Evolutionary conservation across 2,888 invertebrate species (phyloP), one percentile per base, ranked within the genome.

Genomic region (Dryadula phaetusa): DNA sequence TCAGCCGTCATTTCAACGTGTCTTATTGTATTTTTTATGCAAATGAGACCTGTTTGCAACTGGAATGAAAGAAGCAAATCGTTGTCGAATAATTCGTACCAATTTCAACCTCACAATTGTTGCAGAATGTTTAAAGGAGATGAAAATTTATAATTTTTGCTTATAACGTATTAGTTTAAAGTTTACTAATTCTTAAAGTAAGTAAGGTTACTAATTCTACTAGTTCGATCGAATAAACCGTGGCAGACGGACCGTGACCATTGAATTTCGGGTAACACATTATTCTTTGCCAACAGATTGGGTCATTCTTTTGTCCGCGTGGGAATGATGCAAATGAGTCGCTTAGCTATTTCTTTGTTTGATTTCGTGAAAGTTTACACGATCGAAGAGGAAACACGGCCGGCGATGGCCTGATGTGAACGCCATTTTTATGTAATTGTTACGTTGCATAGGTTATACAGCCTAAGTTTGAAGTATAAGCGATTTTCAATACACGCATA

Each of bases 301-400:
- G 90, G 87, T 86, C 88, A 90, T 90, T 91, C 91, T 88, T 85
- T 92, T 92, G 91, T 92, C 88, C 88, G 87, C 88, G 88, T 92
- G 92, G 90, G 92, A 92, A 91, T 82, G 86, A 92, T 92, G 92
- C 87, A 92, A 92, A 92, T 92, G 91, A 91, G 88, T 84, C 80
- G 80, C 85, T 86, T 89, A 87, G 87, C 90, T 90, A 90, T 91
- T 90, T 92, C 92, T 92, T 92, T 92, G 92, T 92, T 92, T 92
- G 92, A 92, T 92, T 90, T 92, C 90, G 92, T 91, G 92, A 92
- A 92, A 92, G 91, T 92, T 89, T 90, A 91, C 90, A 90, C 91
- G 91, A 91, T 90, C 88, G 91, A 88, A 84, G 86, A 88, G 90
- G 91, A 90, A 91, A 89, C 87, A 86, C 88, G 87, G 88, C 80